Conservation (phyloP, 35 echinoderm and acorn worm genomes). For the Holothuria glaberrima region DNA sequence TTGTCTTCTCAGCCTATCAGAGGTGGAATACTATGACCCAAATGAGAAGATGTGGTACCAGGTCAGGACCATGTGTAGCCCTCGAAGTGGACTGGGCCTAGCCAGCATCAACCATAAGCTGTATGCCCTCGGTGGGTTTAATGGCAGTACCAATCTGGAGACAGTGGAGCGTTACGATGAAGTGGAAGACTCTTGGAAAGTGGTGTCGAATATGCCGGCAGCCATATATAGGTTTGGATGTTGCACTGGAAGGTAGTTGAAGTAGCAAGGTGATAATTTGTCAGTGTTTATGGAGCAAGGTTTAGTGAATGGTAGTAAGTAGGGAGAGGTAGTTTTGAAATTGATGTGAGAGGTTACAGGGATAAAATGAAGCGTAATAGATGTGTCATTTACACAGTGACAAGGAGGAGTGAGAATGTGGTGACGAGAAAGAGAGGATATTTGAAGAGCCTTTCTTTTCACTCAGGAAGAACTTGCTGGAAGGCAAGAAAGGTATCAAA, state of each 20-base stretch:
- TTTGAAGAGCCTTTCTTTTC: too few relatives aligned
- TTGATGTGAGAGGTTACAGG: too few relatives aligned
- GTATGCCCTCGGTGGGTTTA: constrained; percentile 90
- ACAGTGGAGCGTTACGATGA: constrained; percentile 94
- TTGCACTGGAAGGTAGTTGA: constrained; percentile 63
- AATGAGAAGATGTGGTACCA: constrained; percentile 73
- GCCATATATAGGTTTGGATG: constrained; percentile 85
- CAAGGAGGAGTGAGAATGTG: too few relatives aligned
- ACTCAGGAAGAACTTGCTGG: too few relatives aligned
- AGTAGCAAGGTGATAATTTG: too few relatives aligned
- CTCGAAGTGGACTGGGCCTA: constrained; percentile 86
- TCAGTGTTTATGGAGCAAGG: too few relatives aligned
- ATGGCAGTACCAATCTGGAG: constrained; percentile 77
- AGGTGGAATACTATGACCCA: constrained; percentile 90
- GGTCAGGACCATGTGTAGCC: constrained; percentile 56
- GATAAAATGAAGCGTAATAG: too few relatives aligned
- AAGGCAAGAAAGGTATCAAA: too few relatives aligned
- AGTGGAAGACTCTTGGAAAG: constrained; percentile 82
- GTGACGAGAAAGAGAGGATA: too few relatives aligned
- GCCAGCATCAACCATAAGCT: constrained; percentile 78
- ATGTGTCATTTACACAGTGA: too few relatives aligned
- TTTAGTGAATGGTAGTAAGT: too few relatives aligned
- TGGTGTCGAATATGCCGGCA: constrained; percentile 82
- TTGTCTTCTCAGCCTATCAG: constrained; percentile 66
- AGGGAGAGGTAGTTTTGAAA: too few relatives aligned